Evolutionary conservation across 2,797 vertebrate genomes (phyloP), one percentile per base, ranked within the genome.

Genomic region (Semotilus atromaculatus): DNA sequence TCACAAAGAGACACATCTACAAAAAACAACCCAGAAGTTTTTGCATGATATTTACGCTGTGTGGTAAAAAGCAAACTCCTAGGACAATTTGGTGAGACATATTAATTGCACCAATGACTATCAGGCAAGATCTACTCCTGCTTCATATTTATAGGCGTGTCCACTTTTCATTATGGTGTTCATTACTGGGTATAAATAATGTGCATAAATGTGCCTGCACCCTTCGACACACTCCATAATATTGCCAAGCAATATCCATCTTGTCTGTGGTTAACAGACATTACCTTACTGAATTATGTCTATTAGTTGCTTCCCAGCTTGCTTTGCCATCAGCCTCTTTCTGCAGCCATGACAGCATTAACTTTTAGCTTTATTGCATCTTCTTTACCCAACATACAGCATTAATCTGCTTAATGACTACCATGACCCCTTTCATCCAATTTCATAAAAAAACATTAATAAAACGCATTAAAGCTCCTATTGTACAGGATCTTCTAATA

Each of bases 151-250:
- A 96, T 96, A 92, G 94, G 92, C 93, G 92, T 94, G 93, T 95
- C 94, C 93, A 95, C 95, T 95, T 96, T 96, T 95, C 95, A 96
- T 96, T 95, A 95, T 93, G 92, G 88, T 94, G 93, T 95, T 96
- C 94, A 95, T 96, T 95, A 95, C 88, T 23, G 89, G 83, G 88
- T 91, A 95, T 96, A 96, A 96, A 96, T 96, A 96, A 96, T 93
- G 89, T 60, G 87, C 89, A 86, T 95, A 95, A 96, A 96, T 93
- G 94, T 95, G 94, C 92, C 92, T 64, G 81, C 88, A 78, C 86
- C 36, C 89, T 88, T 88, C 85, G 86, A 92, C 93, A 92, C 91
- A 88, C 91, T 92, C 91, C 89, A 87, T 93, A 95, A 94, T 91
- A 90, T 91, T 91, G 94, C 93, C 94, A 94, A 94, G 92, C 70